These are phyloP conservation scores for Paguma larvata DNA, from an alignment of 2,797 vertebrate species.

Conservation along the genomic window DNA sequence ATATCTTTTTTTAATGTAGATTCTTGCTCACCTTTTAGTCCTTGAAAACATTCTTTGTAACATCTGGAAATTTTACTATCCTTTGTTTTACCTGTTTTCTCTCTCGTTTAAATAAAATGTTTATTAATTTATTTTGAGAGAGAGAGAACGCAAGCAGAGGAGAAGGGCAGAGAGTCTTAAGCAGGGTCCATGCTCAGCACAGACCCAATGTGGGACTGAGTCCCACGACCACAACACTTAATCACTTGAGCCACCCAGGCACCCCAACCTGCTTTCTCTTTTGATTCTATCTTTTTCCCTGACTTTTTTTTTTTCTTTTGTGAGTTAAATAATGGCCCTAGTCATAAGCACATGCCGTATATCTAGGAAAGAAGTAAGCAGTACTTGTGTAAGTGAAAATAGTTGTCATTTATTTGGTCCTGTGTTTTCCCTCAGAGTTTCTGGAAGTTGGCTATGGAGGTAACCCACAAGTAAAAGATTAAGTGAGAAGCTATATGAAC, in stretches of 20 bases:
- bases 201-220: too few relatives aligned
- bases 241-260: too few relatives aligned
- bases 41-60: background rate
- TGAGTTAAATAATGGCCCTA: background rate
- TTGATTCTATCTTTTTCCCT: background rate
- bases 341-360: too few relatives aligned
- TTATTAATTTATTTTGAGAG: too few relatives aligned
- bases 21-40: background rate
- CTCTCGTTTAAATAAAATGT: background rate
- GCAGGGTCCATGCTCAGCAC: too few relatives aligned
- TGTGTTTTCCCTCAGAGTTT: background rate
- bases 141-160: too few relatives aligned
- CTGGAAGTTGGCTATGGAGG: background rate
- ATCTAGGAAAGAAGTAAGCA: background rate
- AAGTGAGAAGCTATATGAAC: background rate
- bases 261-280: background rate
- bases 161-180: too few relatives aligned
- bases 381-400: background rate
- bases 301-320: background rate
- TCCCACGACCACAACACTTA: too few relatives aligned
- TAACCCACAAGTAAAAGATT: background rate
- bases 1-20: background rate
- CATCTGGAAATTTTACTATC: background rate
- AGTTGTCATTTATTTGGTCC: background rate
- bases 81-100: background rate